phyloP scores from a whole-genome alignment of 1,140 invertebrate genomes.

The Sitodiplosis mosellana region DNA sequence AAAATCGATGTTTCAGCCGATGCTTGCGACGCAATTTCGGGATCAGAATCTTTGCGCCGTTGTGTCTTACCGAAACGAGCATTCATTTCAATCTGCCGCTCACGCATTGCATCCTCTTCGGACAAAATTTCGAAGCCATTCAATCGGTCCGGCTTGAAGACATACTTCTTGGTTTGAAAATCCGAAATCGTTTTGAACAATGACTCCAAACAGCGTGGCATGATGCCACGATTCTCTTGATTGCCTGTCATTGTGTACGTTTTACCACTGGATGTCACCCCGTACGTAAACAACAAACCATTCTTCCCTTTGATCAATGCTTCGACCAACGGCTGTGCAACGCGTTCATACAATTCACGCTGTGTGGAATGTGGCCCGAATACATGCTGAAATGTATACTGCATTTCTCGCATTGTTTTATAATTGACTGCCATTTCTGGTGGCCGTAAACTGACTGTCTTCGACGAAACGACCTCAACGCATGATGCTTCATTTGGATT shows the following conservation, averaged over 20 bases:
- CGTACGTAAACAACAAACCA: slow-evolving; percentile 85
- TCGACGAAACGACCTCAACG: slow-evolving; percentile 51
- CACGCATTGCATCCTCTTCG: slow-evolving; percentile 71
- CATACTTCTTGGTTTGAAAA: slow-evolving; percentile 58
- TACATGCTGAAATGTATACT: slow-evolving; percentile 65
- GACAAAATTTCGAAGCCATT: slow-evolving; percentile 85
- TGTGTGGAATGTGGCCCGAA: slow-evolving; percentile 65
- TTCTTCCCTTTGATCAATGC: slow-evolving; percentile 66
- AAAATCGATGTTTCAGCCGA: slow-evolving; percentile 37
- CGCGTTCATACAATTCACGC: slow-evolving; percentile 58
- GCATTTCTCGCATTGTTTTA: slow-evolving; percentile 44
- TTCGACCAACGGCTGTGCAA: slow-evolving; percentile 74
- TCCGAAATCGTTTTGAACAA: slow-evolving; percentile 78
- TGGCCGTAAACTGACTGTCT: slow-evolving; percentile 44
- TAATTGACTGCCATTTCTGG: slow-evolving; percentile 42
- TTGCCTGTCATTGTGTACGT: slow-evolving; percentile 84
- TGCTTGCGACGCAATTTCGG: slow-evolving; percentile 22
- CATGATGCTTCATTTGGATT: slow-evolving; percentile 43
- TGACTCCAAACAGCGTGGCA: slow-evolving; percentile 76
- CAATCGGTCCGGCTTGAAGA: slow-evolving; percentile 82
- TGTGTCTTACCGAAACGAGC: slow-evolving; percentile 32
- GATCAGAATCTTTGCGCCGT: slow-evolving; percentile 24
- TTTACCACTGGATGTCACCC: slow-evolving; percentile 91
- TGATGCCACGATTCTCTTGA: slow-evolving; percentile 58
- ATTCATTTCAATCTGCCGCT: slow-evolving; percentile 36